A percentile compares a stretch with the other conserved stretches of the same genome.
Evolutionary conservation across 2,797 vertebrate genomes (phyloP).

Genomic region (Cossypha caffra): DNA sequence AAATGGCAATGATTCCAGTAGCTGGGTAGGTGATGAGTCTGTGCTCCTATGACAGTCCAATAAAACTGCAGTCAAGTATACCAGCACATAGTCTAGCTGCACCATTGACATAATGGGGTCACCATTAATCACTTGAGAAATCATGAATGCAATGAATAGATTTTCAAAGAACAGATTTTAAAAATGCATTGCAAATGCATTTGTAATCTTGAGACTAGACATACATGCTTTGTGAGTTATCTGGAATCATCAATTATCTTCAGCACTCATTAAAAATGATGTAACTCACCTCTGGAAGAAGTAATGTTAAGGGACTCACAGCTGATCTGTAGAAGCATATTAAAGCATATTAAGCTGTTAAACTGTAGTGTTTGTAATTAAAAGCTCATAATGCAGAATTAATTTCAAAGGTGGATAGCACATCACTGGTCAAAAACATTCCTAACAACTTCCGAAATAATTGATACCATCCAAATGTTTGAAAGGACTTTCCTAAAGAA

Average conservation of each 20-base stretch:
- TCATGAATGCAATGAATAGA: background rate
- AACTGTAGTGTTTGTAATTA: background rate
- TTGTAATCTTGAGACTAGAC: background rate
- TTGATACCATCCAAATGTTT: background rate
- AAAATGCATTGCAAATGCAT: conserved; percentile 10
- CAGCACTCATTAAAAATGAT: background rate
- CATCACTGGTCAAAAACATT: background rate
- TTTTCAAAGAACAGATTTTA: conserved; percentile 17
- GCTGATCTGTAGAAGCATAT: background rate
- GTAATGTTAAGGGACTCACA: background rate
- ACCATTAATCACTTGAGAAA: background rate
- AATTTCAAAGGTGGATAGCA: background rate
- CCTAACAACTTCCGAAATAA: background rate
- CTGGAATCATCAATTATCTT: background rate
- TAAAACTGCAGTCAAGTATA: background rate
- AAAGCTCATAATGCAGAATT: background rate
- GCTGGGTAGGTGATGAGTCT: background rate
- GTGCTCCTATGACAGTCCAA: background rate
- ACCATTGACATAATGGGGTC: background rate
- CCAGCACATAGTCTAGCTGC: background rate
- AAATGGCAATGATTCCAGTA: background rate
- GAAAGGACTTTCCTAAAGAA: background rate
- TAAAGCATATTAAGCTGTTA: background rate
- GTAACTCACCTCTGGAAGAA: background rate
- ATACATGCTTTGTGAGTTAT: background rate